phyloP scores from a whole-genome alignment of 2,888 invertebrate genomes.

The Oligia fasciuncula region DNA sequence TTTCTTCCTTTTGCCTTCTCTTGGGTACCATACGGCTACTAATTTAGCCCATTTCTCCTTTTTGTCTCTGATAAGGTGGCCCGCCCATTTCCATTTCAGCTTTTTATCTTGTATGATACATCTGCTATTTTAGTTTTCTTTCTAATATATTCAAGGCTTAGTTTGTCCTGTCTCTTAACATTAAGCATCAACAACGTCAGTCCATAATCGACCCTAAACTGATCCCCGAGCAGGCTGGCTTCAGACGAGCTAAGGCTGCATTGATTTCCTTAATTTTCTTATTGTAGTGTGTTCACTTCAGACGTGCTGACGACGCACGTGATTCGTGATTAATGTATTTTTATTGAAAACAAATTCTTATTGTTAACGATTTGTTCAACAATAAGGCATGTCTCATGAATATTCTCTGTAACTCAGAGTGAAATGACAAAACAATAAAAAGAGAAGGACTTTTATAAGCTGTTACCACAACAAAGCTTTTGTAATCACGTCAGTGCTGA shows the following conservation, averaged over 20 bases:
- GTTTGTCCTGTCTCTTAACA: too few relatives aligned
- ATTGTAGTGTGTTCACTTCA: too few relatives aligned
- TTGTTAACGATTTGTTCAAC: constrained; percentile 33
- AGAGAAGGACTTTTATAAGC: constrained; percentile 41
- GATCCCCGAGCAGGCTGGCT: not conserved
- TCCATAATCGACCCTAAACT: not conserved
- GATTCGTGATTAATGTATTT: not conserved
- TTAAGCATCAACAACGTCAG: too few relatives aligned
- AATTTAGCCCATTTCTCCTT: too few relatives aligned
- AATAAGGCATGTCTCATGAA: constrained; percentile 39
- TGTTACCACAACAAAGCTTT: constrained; percentile 58
- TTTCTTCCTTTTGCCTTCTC: too few relatives aligned
- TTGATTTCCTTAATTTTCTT: not conserved
- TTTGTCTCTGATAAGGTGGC: too few relatives aligned
- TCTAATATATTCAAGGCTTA: too few relatives aligned
- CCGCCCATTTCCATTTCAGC: too few relatives aligned
- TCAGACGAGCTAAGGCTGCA: not conserved
- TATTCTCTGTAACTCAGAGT: constrained; percentile 41
- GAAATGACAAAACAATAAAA: constrained; percentile 49
- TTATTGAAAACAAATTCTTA: constrained; percentile 1
- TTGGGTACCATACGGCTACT: too few relatives aligned
- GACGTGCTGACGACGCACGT: too few relatives aligned
- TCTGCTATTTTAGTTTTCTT: too few relatives aligned
- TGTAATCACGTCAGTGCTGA: constrained; percentile 59
- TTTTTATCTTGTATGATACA: too few relatives aligned